Evolutionary conservation across 2,888 invertebrate genomes (phyloP).

Genomic region (Cerastoderma edule): DNA sequence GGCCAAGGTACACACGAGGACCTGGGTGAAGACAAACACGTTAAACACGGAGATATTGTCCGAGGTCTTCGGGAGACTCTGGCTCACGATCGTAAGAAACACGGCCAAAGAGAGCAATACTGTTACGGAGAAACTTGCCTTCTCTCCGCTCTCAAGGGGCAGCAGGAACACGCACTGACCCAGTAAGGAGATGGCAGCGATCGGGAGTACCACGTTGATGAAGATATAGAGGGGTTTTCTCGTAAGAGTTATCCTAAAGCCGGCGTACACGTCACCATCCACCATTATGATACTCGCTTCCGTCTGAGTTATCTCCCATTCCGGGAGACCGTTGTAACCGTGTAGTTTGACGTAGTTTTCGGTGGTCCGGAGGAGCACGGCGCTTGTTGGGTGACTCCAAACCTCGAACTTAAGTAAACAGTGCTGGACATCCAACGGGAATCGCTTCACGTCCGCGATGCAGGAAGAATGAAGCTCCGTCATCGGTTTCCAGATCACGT

Average conservation of each 20-base stretch:
- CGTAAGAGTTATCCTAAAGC: constrained; percentile 32
- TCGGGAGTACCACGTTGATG: constrained; percentile 45
- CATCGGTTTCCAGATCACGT: constrained; percentile 44
- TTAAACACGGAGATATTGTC: constrained; percentile 38
- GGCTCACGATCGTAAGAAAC: constrained; percentile 47
- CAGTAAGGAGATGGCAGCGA: constrained; percentile 32
- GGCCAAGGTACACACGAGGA: constrained; percentile 32
- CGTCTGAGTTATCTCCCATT: constrained; percentile 26
- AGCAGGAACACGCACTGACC: constrained; percentile 43
- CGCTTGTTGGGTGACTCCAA: constrained; percentile 14
- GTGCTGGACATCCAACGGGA: constrained; percentile 46
- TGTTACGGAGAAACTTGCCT: constrained; percentile 43
- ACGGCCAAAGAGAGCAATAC: constrained; percentile 46
- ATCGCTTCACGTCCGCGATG: constrained; percentile 34
- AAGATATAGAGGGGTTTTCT: constrained; percentile 38
- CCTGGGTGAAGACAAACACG: constrained; percentile 40
- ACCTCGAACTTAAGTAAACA: constrained; percentile 48
- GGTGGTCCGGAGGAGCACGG: background rate
- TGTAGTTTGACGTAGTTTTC: constrained; percentile 8
- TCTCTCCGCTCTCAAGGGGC: constrained; percentile 50
- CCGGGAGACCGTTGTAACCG: constrained; percentile 29
- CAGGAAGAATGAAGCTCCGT: constrained; percentile 44
- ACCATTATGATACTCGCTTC: constrained; percentile 2
- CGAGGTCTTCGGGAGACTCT: constrained; percentile 38
- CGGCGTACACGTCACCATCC: constrained; percentile 30